These are phyloP conservation scores for Trichopoda pennipes DNA, from an alignment of 2,888 invertebrate species.

Conservation along the genomic window DNA sequence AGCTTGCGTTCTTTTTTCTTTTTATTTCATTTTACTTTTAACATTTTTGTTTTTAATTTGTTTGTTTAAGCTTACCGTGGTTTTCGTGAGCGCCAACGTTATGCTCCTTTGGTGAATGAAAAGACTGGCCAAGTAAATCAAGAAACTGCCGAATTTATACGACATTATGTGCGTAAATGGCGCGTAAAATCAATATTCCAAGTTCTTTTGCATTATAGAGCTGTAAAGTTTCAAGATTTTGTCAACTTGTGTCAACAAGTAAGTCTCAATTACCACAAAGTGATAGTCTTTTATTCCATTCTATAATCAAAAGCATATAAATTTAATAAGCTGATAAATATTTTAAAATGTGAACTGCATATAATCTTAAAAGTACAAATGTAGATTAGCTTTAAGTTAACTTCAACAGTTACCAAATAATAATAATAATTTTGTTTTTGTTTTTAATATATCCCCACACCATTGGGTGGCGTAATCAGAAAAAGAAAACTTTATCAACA, in stretches of 20 bases:
- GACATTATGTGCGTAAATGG: conserved; percentile 90
- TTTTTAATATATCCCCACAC: too few relatives aligned
- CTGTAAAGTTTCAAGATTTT: conserved; percentile 90
- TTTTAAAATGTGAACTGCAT: too few relatives aligned
- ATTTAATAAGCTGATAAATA: too few relatives aligned
- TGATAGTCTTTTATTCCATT: too few relatives aligned
- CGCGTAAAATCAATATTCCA: conserved; percentile 90
- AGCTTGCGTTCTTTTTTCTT: conserved; percentile 31
- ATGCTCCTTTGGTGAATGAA: conserved; percentile 84
- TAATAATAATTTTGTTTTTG: too few relatives aligned
- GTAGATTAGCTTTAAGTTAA: too few relatives aligned
- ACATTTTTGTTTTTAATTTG: not conserved
- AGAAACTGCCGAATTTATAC: conserved; percentile 87
- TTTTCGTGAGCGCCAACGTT: conserved; percentile 85
- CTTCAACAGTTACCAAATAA: too few relatives aligned
- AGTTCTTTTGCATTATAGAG: conserved; percentile 90
- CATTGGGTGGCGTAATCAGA: too few relatives aligned
- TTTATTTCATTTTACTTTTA: conserved; percentile 33
- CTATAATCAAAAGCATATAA: not conserved
- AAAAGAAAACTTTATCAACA: too few relatives aligned
- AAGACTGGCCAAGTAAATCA: conserved; percentile 85
- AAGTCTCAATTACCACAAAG: conserved; percentile 64
- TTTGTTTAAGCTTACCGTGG: conserved; percentile 85
- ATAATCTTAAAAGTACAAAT: too few relatives aligned
- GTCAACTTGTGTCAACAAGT: conserved; percentile 95